Evolutionary conservation across 1,140 invertebrate genomes (phyloP).

Genomic region (Myzus persicae): DNA sequence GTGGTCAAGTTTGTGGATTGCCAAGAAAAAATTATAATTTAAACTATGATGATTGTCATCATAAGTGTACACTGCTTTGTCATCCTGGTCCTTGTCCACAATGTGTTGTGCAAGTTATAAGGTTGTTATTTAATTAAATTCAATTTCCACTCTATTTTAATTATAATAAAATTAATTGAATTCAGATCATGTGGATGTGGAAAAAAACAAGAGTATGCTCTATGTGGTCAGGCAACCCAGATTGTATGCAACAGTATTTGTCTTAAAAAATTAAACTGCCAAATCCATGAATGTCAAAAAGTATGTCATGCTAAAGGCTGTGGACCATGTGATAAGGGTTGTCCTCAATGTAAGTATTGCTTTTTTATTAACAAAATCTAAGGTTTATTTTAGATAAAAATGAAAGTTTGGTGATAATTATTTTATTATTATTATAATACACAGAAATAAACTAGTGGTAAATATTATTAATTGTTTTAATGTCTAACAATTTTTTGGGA

Average conservation of each 20-base stretch:
- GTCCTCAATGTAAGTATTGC: constrained; percentile 17
- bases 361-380: not conserved
- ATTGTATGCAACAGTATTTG: constrained; percentile 80
- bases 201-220: constrained; percentile 72
- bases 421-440: too few relatives aligned
- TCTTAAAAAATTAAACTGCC: constrained; percentile 76
- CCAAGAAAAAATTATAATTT: constrained; percentile 65
- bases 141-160: not conserved
- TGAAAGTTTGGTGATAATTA: not conserved
- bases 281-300: constrained; percentile 69
- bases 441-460: too few relatives aligned
- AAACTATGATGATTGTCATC: constrained; percentile 70
- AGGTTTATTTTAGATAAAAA: not conserved
- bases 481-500: too few relatives aligned
- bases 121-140: constrained; percentile 45
- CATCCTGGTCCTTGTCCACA: constrained; percentile 89
- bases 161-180: constrained; percentile 42
- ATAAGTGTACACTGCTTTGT: constrained; percentile 86
- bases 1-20: constrained; percentile 84
- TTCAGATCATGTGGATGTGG: constrained; percentile 77
- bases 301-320: constrained; percentile 70
- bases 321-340: constrained; percentile 66
- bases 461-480: too few relatives aligned
- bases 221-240: constrained; percentile 74
- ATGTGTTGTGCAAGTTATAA: constrained; percentile 68